phyloP scores from a whole-genome alignment of 2,888 invertebrate species.

The Drosophila macrospina region DNA sequence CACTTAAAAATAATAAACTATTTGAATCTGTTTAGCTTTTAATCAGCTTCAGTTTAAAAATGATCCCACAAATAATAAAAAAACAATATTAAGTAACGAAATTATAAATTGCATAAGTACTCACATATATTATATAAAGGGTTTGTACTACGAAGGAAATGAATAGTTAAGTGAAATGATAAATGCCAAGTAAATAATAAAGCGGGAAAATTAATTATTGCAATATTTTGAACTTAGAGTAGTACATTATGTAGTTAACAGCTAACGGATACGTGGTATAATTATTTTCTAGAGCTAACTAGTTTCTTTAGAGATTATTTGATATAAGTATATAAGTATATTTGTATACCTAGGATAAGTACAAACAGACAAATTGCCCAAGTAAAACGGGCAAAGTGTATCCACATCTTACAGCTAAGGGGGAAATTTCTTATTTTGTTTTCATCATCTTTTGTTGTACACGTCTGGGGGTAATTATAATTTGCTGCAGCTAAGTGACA shows the following conservation, averaged over 20 bases:
- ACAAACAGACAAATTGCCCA: constrained; percentile 19
- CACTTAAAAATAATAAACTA: no score
- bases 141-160: constrained; percentile 42
- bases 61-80: constrained; percentile 27
- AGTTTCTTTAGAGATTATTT: constrained; percentile 20
- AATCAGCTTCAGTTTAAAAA: constrained; percentile 1
- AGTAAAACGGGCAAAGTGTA: constrained; percentile 14
- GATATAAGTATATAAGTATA: constrained; percentile 9
- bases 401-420: constrained; percentile 53
- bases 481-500: constrained; percentile 38
- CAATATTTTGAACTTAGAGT: constrained; percentile 28
- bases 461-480: constrained; percentile 14
- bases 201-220: constrained; percentile 43
- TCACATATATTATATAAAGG: constrained; percentile 1
- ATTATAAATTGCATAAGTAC: constrained; percentile 3
- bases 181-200: constrained; percentile 52
- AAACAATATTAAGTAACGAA: constrained; percentile 27
- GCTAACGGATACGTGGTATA: constrained; percentile 44
- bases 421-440: constrained; percentile 21
- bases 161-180: constrained; percentile 22
- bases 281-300: constrained; percentile 37
- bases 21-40: no score
- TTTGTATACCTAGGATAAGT: constrained; percentile 21
- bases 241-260: constrained; percentile 29
- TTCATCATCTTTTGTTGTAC: constrained; percentile 2